A percentile compares a stretch with the other conserved stretches of the same genome.
These are phyloP conservation scores for Catocala sponsa DNA, from an alignment of 2,888 invertebrate genomes.

Conservation along the genomic window DNA sequence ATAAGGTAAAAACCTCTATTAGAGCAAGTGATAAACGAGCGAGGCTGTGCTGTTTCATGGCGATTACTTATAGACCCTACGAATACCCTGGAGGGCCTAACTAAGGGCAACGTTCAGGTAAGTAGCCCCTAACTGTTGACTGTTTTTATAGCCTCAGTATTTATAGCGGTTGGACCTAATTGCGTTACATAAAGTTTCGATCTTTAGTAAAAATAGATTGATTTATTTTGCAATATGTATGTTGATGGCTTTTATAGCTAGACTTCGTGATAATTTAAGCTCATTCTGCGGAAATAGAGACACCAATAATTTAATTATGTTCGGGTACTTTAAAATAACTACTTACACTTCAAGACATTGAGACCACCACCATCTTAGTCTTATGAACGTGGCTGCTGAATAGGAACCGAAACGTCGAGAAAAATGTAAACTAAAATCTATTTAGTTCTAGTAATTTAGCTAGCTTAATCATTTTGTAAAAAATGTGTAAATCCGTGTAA, in stretches of 20 bases:
- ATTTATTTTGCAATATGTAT: conserved; percentile 1
- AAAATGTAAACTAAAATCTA: too few species aligned
- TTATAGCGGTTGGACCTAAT: conserved; percentile 40
- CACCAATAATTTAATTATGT: too few species aligned
- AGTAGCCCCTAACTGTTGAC: conserved; percentile 42
- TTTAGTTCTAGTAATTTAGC: too few species aligned
- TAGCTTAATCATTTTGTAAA: too few species aligned
- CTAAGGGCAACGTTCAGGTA: conserved; percentile 34
- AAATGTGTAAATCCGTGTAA: too few species aligned
- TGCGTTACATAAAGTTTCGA: conserved; percentile 21
- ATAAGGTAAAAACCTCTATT: conserved; percentile 72
- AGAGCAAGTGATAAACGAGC: conserved; percentile 69
- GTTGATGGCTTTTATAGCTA: background rate
- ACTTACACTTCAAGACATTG: too few species aligned
- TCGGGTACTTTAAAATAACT: too few species aligned
- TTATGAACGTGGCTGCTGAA: too few species aligned
- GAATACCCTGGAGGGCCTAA: conserved; percentile 49
- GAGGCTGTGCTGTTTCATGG: conserved; percentile 61
- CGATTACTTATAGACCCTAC: conserved; percentile 59
- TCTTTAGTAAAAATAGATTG: conserved; percentile 12
- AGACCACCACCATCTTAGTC: too few species aligned
- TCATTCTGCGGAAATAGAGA: too few species aligned
- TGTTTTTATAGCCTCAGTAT: conserved; percentile 36
- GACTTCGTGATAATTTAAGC: background rate
- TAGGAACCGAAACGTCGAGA: too few species aligned